Base-by-base conservation (phyloP, 2,888 invertebrate genomes). In the Elegia similella region DNA sequence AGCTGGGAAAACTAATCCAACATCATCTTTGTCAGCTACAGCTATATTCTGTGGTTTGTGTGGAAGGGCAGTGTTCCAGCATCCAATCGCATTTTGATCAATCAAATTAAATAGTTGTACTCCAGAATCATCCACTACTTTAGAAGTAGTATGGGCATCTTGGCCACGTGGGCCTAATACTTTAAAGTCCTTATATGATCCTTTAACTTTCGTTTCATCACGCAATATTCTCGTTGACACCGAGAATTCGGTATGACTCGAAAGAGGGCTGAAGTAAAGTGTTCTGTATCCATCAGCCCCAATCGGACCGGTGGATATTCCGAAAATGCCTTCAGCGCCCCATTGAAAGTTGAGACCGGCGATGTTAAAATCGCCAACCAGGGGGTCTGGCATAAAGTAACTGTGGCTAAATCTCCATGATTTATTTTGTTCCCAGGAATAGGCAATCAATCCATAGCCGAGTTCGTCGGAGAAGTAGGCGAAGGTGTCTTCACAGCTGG, bases 271-370 rank as follows among this genome's bases (percentile, higher is more conserved):
- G 86, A 97, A 97, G 82, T 94, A 96, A 44, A 97, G 86, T 0
- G 93, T 94, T 68, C 95, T 93, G 73, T 86, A 95, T 15, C 96
- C 96, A 70, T 95, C 94, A 8, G 86, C 70, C 13, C 94, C 93
- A 6, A 92, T 75, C 0, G 96, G 94, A 0, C 96, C 94, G 1
- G 96, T 78, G 0, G 95, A 93, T 81, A 96, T 94, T 0, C 96
- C 96, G 66, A 96, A 96, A 61, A 96, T 95, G 12, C 96, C 96
- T 83, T 96, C 97, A 65, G 94, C 94, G 23, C 94, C 94, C 97
- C 97, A 97, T 79, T 96, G 96, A 92, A 96, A 96, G 78, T 96
- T 96, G 10, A 96, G 83, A 0, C 96, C 96, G 6, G 94, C 96
- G 61, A 96, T 94, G 73, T 95, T 95, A 79, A 94, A 96, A 72